Base-by-base conservation (phyloP, 2,888 invertebrate species). In the Auanema sp. region DNA sequence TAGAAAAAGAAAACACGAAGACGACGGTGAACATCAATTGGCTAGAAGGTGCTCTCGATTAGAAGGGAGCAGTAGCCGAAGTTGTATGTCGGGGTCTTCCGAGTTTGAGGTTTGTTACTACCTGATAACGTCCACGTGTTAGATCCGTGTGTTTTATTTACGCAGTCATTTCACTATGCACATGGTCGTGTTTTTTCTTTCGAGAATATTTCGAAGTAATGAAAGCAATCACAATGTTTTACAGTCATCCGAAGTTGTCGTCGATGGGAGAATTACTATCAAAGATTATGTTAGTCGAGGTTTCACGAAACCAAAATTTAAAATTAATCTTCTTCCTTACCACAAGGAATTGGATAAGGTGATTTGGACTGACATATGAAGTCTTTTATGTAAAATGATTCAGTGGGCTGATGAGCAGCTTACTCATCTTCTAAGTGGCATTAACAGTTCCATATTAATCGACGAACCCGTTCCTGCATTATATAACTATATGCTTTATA, bases 401-500 rank as follows among this genome's bases (percentile, higher is more conserved):
- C 53, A 47, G 47, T 47, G 47, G 47, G 16, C 21, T 18, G 47
- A 47, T 21, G 47, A 47, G 6, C 16, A 47, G 47, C 3, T 47
- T 16, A 24, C 43, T 11, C 43, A 62, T 40, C 43, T 62, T 33
- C 49, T 49, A 33, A 62, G 50, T 11, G 62, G 62, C n/a, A 42
- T 56, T 5, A 18, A 52, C 2, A 41, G 23, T n/a, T 41, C 47
- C 5, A 50, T 62, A 11, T 42, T 62, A 33, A 50, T 62, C 50
- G 50, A 62, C 25, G 62, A 62, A 43, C 62, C 62, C 41, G 25
- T 57, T 47, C 62, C 62, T 12, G 57, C 51, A 25, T 12, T 62
- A 42, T 42, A 57, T 43, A 57, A 62, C 23, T 62, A 25, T 40
- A 40, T 57, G 18, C 8, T 41, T 40, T 60, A 43, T 16, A 16